Conservation (phyloP, 2,113 vertebrate species). For the Thomomys bottae region DNA sequence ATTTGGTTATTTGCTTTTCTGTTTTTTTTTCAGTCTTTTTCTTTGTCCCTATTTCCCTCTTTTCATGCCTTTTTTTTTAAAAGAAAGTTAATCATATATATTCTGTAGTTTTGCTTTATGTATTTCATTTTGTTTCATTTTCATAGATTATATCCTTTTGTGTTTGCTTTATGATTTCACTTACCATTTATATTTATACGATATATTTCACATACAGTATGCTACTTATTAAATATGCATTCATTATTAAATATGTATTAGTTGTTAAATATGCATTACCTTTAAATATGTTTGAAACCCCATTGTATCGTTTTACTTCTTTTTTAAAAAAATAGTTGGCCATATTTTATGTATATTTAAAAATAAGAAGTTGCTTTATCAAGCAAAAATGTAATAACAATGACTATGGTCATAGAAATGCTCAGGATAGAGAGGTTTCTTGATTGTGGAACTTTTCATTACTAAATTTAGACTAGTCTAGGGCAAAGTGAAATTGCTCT, state of each 20-base stretch:
- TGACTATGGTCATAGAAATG: background rate
- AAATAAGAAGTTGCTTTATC: background rate
- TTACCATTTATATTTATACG: background rate
- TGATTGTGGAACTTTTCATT: background rate
- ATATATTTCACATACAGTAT: background rate
- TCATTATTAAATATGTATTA: background rate
- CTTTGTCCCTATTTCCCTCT: constrained; percentile 19
- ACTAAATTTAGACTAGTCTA: background rate
- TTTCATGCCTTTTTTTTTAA: background rate
- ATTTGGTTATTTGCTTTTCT: background rate
- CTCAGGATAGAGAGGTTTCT: background rate
- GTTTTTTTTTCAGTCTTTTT: background rate
- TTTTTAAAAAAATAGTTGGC: background rate
- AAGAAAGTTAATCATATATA: background rate
- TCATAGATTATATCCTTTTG: background rate
- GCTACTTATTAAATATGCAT: background rate
- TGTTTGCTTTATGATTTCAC: background rate
- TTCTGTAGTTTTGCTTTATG: background rate
- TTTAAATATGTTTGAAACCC: background rate
- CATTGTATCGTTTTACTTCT: background rate
- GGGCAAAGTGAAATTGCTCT: background rate
- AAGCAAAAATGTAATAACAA: background rate
- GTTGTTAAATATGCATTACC: background rate
- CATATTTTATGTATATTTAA: background rate
- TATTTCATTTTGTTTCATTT: background rate